Base-by-base conservation (phyloP, 2,888 invertebrate species). In the Craniophora ligustri region DNA sequence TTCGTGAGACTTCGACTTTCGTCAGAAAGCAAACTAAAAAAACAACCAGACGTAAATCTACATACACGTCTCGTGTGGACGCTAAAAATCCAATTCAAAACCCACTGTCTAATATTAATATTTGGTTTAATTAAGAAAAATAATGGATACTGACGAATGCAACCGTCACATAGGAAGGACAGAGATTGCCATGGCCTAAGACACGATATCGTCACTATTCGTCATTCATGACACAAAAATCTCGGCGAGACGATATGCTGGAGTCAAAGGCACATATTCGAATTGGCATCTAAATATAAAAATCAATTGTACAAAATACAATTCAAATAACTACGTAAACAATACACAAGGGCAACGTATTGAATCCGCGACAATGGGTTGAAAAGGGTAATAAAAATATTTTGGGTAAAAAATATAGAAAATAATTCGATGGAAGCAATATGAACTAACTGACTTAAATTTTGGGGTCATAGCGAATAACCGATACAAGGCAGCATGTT, bases 11-110 rank as follows among this genome's bases (percentile, higher is more conserved):
- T 81, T 81, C 75, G 75, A 67, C 62, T 63, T 67, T 79, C 79
- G 78, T 84, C 78, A 75, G 81, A 85, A 85, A 88, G 85, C 85
- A 78, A 86, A 84, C 82, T 80, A 83, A 75, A 81, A 82, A 87
- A 87, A 85, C 83, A 85, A 85, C 79, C 84, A 82, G 84, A 84
- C 76, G 75, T 76, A 75, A 75, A 81, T 86, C 56, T 82, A 82
- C 79, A 75, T 72, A 79, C 75, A 78, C 73, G 74, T 81, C 75
- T 81, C 77, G 58, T 77, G 79, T 78, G 75, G 81, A 82, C 78
- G 79, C 74, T 69, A 70, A 67, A 61, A 67, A 73, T 72, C 71
- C 57, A 55, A 65, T 73, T 70, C 44, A 67, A 82, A 86, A 85
- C 85, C 86, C 86, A 87, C 81, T 86, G 85, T 85, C 86, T 81